Base-by-base conservation (phyloP, 2,797 vertebrate genomes). In the Enteromius mattozi region DNA sequence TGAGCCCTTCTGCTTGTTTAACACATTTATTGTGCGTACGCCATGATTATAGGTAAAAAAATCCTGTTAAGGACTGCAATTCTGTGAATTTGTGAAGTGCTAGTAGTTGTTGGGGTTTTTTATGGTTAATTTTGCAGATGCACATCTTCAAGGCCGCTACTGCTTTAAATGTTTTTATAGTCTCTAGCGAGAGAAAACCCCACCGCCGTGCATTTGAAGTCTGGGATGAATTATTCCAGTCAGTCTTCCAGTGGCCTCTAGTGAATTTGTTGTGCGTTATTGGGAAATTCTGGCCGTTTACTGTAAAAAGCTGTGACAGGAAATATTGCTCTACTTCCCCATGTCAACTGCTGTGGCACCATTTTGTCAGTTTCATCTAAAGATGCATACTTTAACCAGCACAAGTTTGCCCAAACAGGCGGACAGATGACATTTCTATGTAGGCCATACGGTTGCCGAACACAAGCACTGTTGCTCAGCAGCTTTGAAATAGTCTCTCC, bases 321-420 rank as follows among this genome's bases (percentile, higher is more conserved):
- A 87, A 89, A 84, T 47, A 33, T 79, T 74, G 84, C 74, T 83
- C 82, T 83, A 88, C 86, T 88, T 89, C 89, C 88, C 86, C 80
- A 86, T 69, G 49, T 59, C 30, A 74, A 74, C 72, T 70, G 16
- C 16, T 81, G 80, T 69, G 78, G 21, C 68, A 61, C 37, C 69
- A 51, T 84, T 59, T 74, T 21, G 37, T 68, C 74, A 66, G 82
- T 21, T 78, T 2, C n/a, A 37, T 35, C 19, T 47, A 30, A 24
- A 59, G 35, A 69, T 45, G 6, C 4, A 16, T 49, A 42, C 76
- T 54, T 10, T 9, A 40, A 59, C 37, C 3, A 24, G 82, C n/a
- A 30, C 27, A 47, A 16, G 24, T 75, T 75, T 65, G 56, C 21
- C 10, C 40, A 37, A 33, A 70, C 12, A 35, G 42, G 70, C 33